Conservation (phyloP, 2,888 invertebrate species). For the Drosophila lutescens region DNA sequence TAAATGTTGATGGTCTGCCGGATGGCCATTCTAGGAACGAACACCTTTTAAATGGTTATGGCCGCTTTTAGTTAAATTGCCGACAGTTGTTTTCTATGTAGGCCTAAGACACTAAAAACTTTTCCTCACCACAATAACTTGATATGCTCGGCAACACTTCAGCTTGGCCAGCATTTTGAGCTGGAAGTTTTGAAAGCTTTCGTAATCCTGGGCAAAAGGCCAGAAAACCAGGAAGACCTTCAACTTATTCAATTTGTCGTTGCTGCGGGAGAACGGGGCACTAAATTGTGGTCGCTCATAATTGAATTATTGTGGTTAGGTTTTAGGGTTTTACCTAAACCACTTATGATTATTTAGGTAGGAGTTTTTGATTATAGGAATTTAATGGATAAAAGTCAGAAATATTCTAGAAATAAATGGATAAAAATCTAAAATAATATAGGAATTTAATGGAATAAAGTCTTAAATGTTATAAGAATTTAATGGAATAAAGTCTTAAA, state of each 20-base stretch:
- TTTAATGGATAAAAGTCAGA: neutral
- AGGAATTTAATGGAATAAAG: too few relatives aligned
- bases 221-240: conserved; percentile 42
- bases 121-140: conserved; percentile 72
- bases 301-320: conserved; percentile 46
- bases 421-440: too few relatives aligned
- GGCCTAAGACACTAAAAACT: conserved; percentile 41
- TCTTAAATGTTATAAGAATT: too few relatives aligned
- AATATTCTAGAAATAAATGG: too few relatives aligned
- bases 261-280: conserved; percentile 5
- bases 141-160: conserved; percentile 55
- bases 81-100: conserved; percentile 14
- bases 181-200: conserved; percentile 53
- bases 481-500: too few relatives aligned
- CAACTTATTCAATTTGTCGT: conserved; percentile 65
- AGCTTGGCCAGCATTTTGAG: conserved; percentile 14
- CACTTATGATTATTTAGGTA: conserved; percentile 25
- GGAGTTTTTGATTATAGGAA: neutral
- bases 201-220: conserved; percentile 28
- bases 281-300: conserved; percentile 43
- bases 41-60: conserved; percentile 73
- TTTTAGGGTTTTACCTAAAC: conserved; percentile 10
- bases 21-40: conserved; percentile 48
- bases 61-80: conserved; percentile 76
- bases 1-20: conserved; percentile 64